Evolutionary conservation across 2,113 vertebrate genomes (phyloP), one percentile per base, ranked within the genome.

Genomic region (Phoenicopterus ruber): DNA sequence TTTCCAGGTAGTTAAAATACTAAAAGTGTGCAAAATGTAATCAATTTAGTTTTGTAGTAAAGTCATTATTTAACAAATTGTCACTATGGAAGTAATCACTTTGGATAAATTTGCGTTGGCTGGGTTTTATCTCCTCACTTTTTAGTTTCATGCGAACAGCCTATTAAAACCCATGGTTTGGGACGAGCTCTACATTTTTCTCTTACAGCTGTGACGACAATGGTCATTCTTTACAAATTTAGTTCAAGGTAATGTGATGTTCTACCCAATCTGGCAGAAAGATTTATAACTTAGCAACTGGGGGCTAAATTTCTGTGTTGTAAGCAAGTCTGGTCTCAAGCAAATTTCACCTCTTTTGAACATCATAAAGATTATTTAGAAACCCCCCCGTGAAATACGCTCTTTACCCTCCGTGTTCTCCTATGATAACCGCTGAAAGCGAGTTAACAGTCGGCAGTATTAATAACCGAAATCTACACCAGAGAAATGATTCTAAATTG

Each of bases 151-250:
- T 85, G 84, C 77, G 89, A 93, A 55, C 38, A 90, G 78, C 91
- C 86, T 73, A 82, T 95, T 97, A 93, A 96, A 95, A 57, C 42
- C 78, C 71, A 13, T 52, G 54, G 78, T 93, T 90, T 91, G 74
- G 94, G 93, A 93, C 91, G 80, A 88, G 84, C 70, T 94, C 65
- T 92, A 90, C 81, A 95, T 96, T 96, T 95, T 94, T 93, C 81
- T 93, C 74, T 80, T 93, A 87, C 94, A 95, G 66, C 86, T 90
- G 84, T 91, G 89, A 94, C 91, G 89, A 96, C 91, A 96, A 58
- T 94, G 95, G 94, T 94, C 93, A 95, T 97, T 93, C 96, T 96
- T 97, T 96, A 96, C 93, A 95, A 94, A 97, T 96, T 95, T 94
- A 97, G 93, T 95, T 94, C 95, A 97, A 94, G 94, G 89, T 95